A percentile compares a stretch with the other conserved stretches of the same genome.
phyloP scores from a whole-genome alignment of 2,888 invertebrate genomes.

The Agriopis leucophaearia region DNA sequence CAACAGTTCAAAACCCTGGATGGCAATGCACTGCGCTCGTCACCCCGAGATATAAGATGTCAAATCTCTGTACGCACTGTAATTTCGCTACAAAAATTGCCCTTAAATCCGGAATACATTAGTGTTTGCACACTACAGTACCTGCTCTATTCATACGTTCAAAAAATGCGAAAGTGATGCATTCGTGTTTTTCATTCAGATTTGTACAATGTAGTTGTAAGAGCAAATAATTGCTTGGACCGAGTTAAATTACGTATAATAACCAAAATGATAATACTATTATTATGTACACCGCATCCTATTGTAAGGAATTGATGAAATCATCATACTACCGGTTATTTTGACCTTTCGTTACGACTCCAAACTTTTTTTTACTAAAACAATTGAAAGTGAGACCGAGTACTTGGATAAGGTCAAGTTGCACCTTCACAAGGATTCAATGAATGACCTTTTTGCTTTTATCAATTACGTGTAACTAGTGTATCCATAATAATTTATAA shows the following conservation, averaged over 20 bases:
- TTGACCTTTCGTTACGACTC: conserved; percentile 72
- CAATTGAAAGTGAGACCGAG: conserved; percentile 77
- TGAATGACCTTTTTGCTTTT: conserved; percentile 21
- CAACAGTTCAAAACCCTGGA: no score
- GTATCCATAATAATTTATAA: not conserved
- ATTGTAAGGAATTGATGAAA: conserved; percentile 58
- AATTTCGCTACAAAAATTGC: no score
- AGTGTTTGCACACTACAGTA: no score
- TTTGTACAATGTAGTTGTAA: no score
- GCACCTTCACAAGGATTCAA: conserved; percentile 38
- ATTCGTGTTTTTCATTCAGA: no score
- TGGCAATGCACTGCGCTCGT: no score
- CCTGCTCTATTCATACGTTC: no score
- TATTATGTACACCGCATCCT: conserved; percentile 36
- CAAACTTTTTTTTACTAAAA: conserved; percentile 70
- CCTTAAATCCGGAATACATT: no score
- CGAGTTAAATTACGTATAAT: conserved; percentile 1
- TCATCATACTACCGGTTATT: conserved; percentile 65
- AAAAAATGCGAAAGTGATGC: no score
- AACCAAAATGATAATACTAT: conserved; percentile 46
- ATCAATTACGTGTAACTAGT: not conserved
- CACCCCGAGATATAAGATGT: no score
- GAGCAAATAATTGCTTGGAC: no score
- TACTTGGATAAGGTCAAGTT: conserved; percentile 68
- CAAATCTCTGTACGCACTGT: no score